A percentile compares a stretch with the other conserved stretches of the same genome.
Conservation (phyloP, 37 sponge, comb jelly and placozoan species). For the Axinella damicornis region DNA sequence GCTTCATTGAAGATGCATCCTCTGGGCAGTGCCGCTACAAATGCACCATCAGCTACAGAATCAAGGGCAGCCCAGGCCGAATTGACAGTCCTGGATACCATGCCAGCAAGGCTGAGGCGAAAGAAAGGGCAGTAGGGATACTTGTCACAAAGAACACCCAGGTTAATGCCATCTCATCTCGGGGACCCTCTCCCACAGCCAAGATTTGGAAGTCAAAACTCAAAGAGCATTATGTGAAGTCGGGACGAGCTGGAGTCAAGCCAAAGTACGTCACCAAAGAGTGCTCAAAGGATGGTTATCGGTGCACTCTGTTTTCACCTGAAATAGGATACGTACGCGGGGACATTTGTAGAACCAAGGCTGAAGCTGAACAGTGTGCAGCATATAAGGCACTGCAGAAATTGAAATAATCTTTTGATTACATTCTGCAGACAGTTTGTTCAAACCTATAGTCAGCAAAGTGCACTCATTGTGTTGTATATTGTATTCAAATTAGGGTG, state of each 20-base stretch:
- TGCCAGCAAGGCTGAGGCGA: slow-evolving; percentile 3
- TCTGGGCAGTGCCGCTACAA: neutral
- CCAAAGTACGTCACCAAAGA: too few species aligned
- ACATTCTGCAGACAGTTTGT: too few species aligned
- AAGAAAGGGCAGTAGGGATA: neutral
- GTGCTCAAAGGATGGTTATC: neutral
- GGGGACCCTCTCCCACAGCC: neutral
- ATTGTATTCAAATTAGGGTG: too few species aligned
- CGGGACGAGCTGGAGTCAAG: neutral
- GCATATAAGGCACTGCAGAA: slow-evolving; percentile 2
- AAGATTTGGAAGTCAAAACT: slow-evolving; percentile 1
- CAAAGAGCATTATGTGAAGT: neutral
- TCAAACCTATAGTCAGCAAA: too few species aligned
- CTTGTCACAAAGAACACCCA: neutral
- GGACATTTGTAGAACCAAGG: neutral
- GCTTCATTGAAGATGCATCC: slow-evolving; percentile 1
- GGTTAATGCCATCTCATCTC: too few species aligned
- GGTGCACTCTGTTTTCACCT: neutral
- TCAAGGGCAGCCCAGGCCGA: slow-evolving; percentile 1
- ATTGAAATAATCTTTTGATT: too few species aligned
- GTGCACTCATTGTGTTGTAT: too few species aligned
- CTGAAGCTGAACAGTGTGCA: slow-evolving; percentile 25
- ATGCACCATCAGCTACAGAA: slow-evolving; percentile 11
- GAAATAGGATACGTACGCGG: neutral
- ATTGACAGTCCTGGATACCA: slow-evolving; percentile 1